These are phyloP conservation scores for Bombylius major DNA, from an alignment of 2,888 invertebrate species.

Conservation along the genomic window DNA sequence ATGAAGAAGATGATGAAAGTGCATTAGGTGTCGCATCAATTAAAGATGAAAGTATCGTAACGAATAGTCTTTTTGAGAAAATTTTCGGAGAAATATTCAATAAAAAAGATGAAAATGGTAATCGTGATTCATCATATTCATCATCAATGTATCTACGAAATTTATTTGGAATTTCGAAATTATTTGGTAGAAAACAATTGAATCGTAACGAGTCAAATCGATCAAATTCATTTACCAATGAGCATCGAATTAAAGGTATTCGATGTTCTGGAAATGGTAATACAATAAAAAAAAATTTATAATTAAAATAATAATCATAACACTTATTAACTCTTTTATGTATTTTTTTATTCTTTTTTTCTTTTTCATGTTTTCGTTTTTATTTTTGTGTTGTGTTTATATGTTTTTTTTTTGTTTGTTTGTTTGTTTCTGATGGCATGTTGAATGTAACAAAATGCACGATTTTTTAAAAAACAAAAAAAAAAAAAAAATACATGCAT, in stretches of 20 bases:
- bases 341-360: conserved; percentile 23
- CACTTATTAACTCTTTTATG: conserved; percentile 11
- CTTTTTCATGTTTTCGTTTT: conserved; percentile 13
- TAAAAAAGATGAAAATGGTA: conserved; percentile 1
- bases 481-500: too few species aligned
- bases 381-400: too few species aligned
- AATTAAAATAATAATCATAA: neutral
- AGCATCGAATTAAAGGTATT: conserved; percentile 33
- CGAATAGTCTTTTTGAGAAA: conserved; percentile 9
- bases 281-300: neutral
- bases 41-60: neutral
- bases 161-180: conserved; percentile 8
- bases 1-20: neutral
- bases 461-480: too few species aligned
- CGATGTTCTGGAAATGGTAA: conserved; percentile 35
- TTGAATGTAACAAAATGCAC: too few species aligned
- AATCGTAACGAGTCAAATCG: conserved; percentile 7
- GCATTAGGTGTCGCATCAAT: neutral
- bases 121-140: neutral
- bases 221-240: conserved; percentile 21
- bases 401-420: conserved; percentile 12
- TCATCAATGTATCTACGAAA: neutral
- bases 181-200: conserved; percentile 8
- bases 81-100: conserved; percentile 13
- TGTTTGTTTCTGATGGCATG: too few species aligned